Evolutionary conservation across 2,888 invertebrate species (phyloP).

Genomic region (Oasisia sp.): DNA sequence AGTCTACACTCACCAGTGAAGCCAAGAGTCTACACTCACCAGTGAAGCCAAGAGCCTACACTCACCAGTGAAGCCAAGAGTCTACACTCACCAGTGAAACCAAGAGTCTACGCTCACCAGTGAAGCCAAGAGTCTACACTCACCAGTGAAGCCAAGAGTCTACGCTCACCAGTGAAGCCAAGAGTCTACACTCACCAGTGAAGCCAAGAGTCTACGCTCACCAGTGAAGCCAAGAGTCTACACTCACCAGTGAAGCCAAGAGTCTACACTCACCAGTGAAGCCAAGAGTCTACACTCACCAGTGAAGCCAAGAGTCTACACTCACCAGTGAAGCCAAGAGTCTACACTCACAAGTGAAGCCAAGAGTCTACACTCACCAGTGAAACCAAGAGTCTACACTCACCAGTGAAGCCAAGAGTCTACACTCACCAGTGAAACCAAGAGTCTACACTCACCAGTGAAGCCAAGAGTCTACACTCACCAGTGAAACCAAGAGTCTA

Average conservation of each 20-base stretch:
- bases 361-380: too few relatives aligned
- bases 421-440: conserved; percentile 43
- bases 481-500: conserved; percentile 53
- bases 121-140: too few relatives aligned
- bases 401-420: conserved; percentile 52
- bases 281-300: too few relatives aligned
- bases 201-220: too few relatives aligned
- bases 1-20: conserved; percentile 35
- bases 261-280: conserved; percentile 35
- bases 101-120: too few relatives aligned
- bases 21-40: too few relatives aligned
- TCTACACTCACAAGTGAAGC: conserved; percentile 34
- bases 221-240: conserved; percentile 55
- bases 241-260: conserved; percentile 52
- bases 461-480: too few relatives aligned
- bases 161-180: conserved; percentile 44
- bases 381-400: too few relatives aligned
- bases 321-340: conserved; percentile 52
- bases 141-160: conserved; percentile 52
- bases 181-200: too few relatives aligned
- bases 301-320: conserved; percentile 56
- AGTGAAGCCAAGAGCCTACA: conserved; percentile 56
- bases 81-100: conserved; percentile 33
- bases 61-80: conserved; percentile 52
- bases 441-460: too few relatives aligned